Conservation (phyloP, 2,888 invertebrate genomes). For the Tholera decimalis region DNA sequence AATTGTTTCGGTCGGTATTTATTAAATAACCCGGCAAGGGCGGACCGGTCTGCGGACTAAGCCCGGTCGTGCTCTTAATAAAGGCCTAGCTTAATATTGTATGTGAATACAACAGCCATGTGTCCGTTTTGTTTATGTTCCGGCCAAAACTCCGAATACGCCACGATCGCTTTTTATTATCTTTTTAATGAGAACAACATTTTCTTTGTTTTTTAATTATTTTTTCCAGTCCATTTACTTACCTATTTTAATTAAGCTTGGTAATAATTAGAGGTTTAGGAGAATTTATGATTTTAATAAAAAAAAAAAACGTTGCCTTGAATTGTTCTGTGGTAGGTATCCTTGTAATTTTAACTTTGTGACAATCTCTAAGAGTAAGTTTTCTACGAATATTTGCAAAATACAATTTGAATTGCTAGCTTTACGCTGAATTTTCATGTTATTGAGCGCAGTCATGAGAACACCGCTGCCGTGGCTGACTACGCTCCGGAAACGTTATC, state of each 20-base stretch:
- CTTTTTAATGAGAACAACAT: constrained; percentile 52
- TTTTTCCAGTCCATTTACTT: constrained; percentile 43
- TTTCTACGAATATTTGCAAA: constrained; percentile 1
- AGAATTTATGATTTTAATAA: constrained; percentile 38
- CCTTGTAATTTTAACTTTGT: background rate
- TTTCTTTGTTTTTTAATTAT: constrained; percentile 52
- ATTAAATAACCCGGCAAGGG: constrained; percentile 87
- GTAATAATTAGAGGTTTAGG: constrained; percentile 27
- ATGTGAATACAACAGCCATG: constrained; percentile 63
- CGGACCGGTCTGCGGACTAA: constrained; percentile 79
- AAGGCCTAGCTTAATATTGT: constrained; percentile 73
- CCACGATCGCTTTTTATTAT: constrained; percentile 55
- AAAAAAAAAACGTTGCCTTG: background rate
- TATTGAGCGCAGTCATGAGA: constrained; percentile 71
- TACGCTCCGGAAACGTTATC: constrained; percentile 84
- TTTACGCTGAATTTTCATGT: constrained; percentile 37
- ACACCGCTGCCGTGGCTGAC: constrained; percentile 76
- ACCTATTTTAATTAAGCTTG: constrained; percentile 34
- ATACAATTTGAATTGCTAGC: constrained; percentile 20
- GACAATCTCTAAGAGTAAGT: background rate
- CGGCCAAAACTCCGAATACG: constrained; percentile 32
- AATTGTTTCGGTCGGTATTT: constrained; percentile 84
- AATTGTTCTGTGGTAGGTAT: background rate
- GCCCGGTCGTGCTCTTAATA: constrained; percentile 79
- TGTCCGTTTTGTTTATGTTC: constrained; percentile 63